Evolutionary conservation across 2,888 invertebrate genomes (phyloP).

Genomic region (Campoletis raptor): DNA sequence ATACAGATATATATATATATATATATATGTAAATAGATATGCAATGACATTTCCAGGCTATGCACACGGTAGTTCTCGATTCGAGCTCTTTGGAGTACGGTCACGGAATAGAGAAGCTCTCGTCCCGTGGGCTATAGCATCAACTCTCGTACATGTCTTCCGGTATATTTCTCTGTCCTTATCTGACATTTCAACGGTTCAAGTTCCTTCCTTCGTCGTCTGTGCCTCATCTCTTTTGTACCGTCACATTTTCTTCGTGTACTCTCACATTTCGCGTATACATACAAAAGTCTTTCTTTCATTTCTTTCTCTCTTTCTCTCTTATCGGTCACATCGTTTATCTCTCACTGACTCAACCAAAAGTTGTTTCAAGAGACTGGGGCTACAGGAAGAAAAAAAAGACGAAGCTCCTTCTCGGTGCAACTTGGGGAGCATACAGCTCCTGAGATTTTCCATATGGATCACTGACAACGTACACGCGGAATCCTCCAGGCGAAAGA

Average conservation of each 20-base stretch:
- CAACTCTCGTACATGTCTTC: conserved; percentile 75
- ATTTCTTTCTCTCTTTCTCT: neutral
- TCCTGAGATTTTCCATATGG: conserved; percentile 58
- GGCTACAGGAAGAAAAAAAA: conserved; percentile 27
- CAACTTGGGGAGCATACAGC: conserved; percentile 44
- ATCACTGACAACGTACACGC: conserved; percentile 47
- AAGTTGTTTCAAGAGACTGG: conserved; percentile 17
- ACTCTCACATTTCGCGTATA: conserved; percentile 9
- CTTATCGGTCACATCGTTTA: conserved; percentile 20
- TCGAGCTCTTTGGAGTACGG: conserved; percentile 46
- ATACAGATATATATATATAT: neutral
- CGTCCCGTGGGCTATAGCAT: conserved; percentile 62
- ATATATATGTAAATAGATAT: conserved; percentile 14
- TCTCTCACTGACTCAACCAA: neutral
- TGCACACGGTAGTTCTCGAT: conserved; percentile 35
- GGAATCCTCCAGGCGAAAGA: conserved; percentile 57
- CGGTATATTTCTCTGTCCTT: conserved; percentile 56
- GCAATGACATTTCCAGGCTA: conserved; percentile 34
- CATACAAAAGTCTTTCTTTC: conserved; percentile 17
- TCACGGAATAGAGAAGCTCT: conserved; percentile 76
- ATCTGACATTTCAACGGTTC: conserved; percentile 37
- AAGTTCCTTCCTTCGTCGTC: conserved; percentile 7
- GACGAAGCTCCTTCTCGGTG: neutral
- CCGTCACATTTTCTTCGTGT: conserved; percentile 14
- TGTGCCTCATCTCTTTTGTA: conserved; percentile 25